Evolutionary conservation across 2,113 vertebrate species (phyloP).

Genomic region (Strix aluco): DNA sequence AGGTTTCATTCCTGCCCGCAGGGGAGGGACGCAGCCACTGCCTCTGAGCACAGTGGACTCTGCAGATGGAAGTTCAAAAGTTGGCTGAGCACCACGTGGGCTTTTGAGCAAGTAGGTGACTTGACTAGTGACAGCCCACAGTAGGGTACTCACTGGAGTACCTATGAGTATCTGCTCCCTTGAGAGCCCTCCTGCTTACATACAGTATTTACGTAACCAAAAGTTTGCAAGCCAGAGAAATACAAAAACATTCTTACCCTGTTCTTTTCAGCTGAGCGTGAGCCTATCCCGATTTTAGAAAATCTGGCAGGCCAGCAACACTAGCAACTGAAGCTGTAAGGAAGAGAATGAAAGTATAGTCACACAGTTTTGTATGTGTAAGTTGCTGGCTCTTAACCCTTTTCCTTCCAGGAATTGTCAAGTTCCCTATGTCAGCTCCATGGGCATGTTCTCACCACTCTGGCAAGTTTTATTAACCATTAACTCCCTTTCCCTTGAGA

Average conservation of each 20-base stretch:
- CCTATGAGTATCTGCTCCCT: neutral
- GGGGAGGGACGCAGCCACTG: neutral
- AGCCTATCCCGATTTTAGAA: neutral
- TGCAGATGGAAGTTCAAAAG: neutral
- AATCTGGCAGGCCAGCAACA: conserved; percentile 14
- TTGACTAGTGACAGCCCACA: neutral
- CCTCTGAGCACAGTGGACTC: neutral
- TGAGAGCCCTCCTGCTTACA: neutral
- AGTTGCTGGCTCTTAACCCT: conserved; percentile 82
- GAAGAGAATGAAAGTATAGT: conserved; percentile 64
- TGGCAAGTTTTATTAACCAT: conserved; percentile 46
- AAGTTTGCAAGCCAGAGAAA: neutral
- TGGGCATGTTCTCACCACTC: conserved; percentile 64
- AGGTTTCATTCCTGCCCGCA: neutral
- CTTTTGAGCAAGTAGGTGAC: neutral
- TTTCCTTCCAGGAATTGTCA: conserved; percentile 85
- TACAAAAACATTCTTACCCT: neutral
- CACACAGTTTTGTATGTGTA: conserved; percentile 49
- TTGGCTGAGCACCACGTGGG: neutral
- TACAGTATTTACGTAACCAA: neutral
- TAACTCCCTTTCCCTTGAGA: conserved; percentile 33
- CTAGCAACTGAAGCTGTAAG: conserved; percentile 4
- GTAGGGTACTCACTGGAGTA: neutral
- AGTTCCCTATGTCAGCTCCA: conserved; percentile 44
- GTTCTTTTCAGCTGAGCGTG: neutral